These are phyloP conservation scores for Stigmatopora argus DNA, from an alignment of 2,113 vertebrate genomes.

Conservation along the genomic window DNA sequence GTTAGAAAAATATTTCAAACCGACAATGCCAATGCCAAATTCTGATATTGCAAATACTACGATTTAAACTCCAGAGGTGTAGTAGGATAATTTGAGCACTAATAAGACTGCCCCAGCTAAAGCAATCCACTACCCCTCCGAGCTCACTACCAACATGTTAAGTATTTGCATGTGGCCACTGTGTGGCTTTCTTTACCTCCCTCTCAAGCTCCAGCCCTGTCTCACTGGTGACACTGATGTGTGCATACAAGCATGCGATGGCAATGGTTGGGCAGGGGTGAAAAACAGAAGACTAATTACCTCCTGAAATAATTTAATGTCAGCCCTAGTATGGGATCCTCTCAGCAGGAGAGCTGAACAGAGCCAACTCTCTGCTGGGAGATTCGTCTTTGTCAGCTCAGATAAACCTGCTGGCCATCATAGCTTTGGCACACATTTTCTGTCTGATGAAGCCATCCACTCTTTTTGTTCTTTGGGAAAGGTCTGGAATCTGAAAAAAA, in stretches of 20 bases:
- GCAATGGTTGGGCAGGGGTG: constrained; percentile 35
- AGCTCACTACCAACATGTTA: not conserved
- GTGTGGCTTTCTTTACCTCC: not conserved
- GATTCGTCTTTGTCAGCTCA: constrained; percentile 83
- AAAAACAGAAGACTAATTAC: constrained; percentile 82
- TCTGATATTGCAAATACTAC: not conserved
- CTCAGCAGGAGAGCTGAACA: constrained; percentile 77
- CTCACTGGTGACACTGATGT: constrained; percentile 14
- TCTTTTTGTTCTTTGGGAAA: constrained; percentile 26
- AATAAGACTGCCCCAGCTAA: not conserved
- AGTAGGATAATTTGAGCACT: no score
- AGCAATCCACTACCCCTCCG: no score
- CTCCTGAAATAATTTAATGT: constrained; percentile 85
- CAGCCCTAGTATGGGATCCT: constrained; percentile 73
- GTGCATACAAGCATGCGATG: constrained; percentile 24
- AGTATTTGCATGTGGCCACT: not conserved
- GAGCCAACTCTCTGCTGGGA: constrained; percentile 75
- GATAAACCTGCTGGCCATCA: constrained; percentile 82
- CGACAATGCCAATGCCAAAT: not conserved
- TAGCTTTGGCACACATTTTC: constrained; percentile 67
- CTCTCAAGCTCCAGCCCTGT: not conserved
- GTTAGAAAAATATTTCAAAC: constrained; percentile 10
- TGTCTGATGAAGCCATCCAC: constrained; percentile 57
- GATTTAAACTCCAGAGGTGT: not conserved
- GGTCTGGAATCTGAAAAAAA: constrained; percentile 51